Evolutionary conservation across 2,888 invertebrate species (phyloP).

Genomic region (Malthinus seriepunctatus): DNA sequence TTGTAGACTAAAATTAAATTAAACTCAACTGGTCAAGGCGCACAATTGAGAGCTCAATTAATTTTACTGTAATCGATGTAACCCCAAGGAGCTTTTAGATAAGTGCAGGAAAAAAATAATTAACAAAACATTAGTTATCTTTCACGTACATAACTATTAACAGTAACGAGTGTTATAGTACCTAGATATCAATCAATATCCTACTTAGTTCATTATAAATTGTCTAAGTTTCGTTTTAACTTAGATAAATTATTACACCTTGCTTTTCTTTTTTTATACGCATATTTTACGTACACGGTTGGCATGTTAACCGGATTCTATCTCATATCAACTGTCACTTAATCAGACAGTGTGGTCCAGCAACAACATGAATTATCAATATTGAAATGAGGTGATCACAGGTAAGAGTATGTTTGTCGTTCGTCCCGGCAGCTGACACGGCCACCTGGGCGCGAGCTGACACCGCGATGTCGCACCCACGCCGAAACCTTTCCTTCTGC

Average conservation of each 20-base stretch:
- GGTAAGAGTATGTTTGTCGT: constrained; percentile 45
- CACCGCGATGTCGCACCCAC: constrained; percentile 47
- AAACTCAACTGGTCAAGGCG: constrained; percentile 1
- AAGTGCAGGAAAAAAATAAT: not conserved
- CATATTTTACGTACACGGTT: constrained; percentile 24
- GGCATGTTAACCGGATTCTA: constrained; percentile 44
- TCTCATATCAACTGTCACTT: constrained; percentile 50
- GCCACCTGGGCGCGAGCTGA: constrained; percentile 51
- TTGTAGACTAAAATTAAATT: not conserved
- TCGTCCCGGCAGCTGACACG: constrained; percentile 52
- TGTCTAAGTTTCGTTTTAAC: too few relatives aligned
- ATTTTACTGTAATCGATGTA: constrained; percentile 5
- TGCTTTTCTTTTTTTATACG: not conserved
- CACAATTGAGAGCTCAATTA: constrained; percentile 2
- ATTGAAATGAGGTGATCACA: constrained; percentile 51
- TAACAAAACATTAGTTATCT: not conserved
- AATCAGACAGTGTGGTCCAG: constrained; percentile 47
- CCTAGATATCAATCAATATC: too few relatives aligned
- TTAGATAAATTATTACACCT: constrained; percentile 18
- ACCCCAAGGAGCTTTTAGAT: not conserved
- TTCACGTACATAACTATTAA: not conserved
- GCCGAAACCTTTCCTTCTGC: constrained; percentile 43
- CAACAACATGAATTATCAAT: constrained; percentile 50
- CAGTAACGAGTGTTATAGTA: constrained; percentile 7
- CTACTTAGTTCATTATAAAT: too few relatives aligned